These are phyloP conservation scores for Delphinapterus leucas DNA, from an alignment of 2,113 vertebrate species.

Conservation along the genomic window DNA sequence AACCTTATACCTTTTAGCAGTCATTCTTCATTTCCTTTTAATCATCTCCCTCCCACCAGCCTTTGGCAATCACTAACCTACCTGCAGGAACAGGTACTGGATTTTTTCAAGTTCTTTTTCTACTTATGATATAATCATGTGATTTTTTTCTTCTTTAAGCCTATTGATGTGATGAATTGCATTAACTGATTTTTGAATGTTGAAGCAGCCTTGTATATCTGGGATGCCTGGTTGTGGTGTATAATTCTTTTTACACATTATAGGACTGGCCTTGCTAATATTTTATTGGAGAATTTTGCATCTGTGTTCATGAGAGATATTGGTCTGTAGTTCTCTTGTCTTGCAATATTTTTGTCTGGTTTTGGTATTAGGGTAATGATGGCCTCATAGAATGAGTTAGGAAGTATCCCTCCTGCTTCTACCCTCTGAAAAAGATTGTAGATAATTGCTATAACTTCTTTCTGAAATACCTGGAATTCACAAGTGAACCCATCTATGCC, in stretches of 20 bases:
- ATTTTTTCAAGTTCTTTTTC: background rate
- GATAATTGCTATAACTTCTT: background rate
- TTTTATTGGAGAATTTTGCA: background rate
- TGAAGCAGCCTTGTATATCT: background rate
- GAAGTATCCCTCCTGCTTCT: background rate
- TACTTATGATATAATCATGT: background rate
- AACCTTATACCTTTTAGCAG: background rate
- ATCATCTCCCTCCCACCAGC: background rate
- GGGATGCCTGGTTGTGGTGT: background rate
- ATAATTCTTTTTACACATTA: background rate
- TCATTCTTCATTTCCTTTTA: background rate
- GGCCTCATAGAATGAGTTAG: background rate
- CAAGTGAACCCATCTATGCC: background rate
- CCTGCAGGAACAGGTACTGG: background rate
- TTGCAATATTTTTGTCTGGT: background rate
- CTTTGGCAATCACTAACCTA: background rate
- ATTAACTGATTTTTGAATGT: background rate
- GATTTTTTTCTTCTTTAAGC: background rate
- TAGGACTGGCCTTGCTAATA: background rate
- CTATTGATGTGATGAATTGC: background rate
- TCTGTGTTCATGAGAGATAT: background rate
- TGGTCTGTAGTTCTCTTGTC: background rate
- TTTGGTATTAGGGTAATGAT: background rate
- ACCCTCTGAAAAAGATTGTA: background rate
- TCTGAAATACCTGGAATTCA: background rate